Evolutionary conservation across 2,113 vertebrate species (phyloP).

Genomic region (Serilophus lunatus): DNA sequence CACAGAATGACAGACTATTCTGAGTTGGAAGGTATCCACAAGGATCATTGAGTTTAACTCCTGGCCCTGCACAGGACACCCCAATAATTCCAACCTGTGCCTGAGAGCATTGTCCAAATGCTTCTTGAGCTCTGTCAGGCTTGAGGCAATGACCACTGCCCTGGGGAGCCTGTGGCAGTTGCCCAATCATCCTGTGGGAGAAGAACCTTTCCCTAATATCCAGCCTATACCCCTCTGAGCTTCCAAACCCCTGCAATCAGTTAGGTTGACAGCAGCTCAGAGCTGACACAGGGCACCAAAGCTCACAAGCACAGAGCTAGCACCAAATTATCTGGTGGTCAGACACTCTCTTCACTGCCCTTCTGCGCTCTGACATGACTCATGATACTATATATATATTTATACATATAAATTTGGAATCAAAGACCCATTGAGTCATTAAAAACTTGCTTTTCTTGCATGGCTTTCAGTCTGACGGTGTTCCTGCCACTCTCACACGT

Average conservation of each 20-base stretch:
- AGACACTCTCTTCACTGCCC: neutral
- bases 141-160: rapidly evolving
- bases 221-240: neutral
- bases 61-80: neutral
- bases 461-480: rapidly evolving
- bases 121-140: neutral
- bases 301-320: too few relatives aligned
- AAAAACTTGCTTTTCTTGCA: neutral
- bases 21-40: neutral
- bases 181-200: neutral
- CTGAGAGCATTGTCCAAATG: rapidly evolving
- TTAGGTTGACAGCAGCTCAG: neutral
- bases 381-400: neutral
- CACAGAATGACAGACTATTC: neutral
- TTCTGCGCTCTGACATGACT: neutral
- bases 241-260: rapidly evolving
- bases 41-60: neutral
- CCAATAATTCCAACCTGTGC: neutral
- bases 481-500: neutral
- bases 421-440: neutral
- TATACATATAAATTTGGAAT: neutral
- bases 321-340: neutral
- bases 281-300: neutral
- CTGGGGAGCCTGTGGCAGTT: neutral
- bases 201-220: neutral